These are phyloP conservation scores for Chelonia mydas DNA, from an alignment of 2,797 vertebrate species.

Conservation along the genomic window DNA sequence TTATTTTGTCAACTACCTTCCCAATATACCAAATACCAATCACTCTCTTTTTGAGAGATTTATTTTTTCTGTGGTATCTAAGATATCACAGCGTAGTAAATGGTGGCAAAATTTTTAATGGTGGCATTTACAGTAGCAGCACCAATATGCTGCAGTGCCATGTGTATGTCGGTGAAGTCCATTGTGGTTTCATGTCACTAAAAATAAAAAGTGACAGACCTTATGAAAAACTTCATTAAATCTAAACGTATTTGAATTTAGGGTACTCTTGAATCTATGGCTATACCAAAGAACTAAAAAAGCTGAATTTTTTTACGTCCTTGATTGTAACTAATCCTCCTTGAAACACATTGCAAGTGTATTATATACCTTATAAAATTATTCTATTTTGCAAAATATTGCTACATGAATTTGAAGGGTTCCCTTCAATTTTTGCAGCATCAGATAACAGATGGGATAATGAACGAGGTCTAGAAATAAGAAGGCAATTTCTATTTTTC, in stretches of 20 bases:
- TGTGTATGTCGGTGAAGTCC: not conserved
- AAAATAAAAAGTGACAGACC: not conserved
- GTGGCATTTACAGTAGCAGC: conserved; percentile 13
- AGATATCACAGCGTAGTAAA: not conserved
- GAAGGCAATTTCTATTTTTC: not conserved
- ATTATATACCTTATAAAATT: not conserved
- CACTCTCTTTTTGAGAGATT: not conserved
- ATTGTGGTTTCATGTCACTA: conserved; percentile 34
- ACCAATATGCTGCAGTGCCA: conserved; percentile 30
- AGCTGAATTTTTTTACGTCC: not conserved
- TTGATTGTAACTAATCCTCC: conserved; percentile 15
- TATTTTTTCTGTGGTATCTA: not conserved
- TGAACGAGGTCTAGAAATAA: not conserved
- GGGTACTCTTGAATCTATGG: not conserved
- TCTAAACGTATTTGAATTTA: conserved; percentile 12
- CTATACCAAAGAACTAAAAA: not conserved
- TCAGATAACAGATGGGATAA: not conserved
- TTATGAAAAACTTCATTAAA: conserved; percentile 9
- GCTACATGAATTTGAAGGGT: not conserved
- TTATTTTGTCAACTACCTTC: not conserved
- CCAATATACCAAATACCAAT: not conserved
- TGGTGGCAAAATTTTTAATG: not conserved
- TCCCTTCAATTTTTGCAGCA: not conserved
- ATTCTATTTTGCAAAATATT: not conserved
- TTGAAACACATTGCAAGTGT: not conserved